Percentiles rank a stretch among this genome's conserved stretches.
Evolutionary conservation across 2,888 invertebrate species (phyloP).

Genomic region (Theretra japonica): DNA sequence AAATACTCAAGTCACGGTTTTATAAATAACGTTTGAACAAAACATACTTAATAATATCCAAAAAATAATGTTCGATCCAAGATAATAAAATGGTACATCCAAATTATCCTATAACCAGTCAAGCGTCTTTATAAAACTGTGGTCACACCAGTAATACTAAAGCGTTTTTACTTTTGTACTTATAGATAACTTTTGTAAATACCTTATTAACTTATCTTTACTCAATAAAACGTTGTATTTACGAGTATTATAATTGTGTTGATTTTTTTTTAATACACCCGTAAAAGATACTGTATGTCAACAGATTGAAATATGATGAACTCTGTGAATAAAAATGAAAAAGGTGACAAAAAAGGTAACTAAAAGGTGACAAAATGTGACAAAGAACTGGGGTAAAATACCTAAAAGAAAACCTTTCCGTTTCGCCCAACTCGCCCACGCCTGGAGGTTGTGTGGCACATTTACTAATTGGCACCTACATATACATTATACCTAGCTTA

Average conservation of each 20-base stretch:
- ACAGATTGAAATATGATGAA: not conserved
- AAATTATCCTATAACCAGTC: not conserved
- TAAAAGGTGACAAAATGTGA: too few species aligned
- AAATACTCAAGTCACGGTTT: conserved; percentile 48
- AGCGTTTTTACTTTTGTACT: conserved; percentile 49
- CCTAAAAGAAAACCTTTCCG: too few species aligned
- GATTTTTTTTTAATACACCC: not conserved
- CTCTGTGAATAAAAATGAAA: not conserved
- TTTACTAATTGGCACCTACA: too few species aligned
- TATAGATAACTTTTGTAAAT: conserved; percentile 74
- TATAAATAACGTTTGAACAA: conserved; percentile 21
- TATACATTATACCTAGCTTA: too few species aligned
- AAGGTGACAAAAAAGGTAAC: too few species aligned
- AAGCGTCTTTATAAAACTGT: conserved; percentile 28
- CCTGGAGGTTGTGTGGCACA: too few species aligned
- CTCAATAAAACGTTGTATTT: conserved; percentile 58
- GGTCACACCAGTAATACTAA: conserved; percentile 18
- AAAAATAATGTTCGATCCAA: not conserved
- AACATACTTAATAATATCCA: not conserved
- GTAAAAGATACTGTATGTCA: not conserved
- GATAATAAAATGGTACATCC: not conserved
- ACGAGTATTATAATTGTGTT: conserved; percentile 32
- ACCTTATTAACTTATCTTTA: conserved; percentile 62
- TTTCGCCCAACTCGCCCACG: too few species aligned
- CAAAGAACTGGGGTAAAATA: too few species aligned